phyloP scores from a whole-genome alignment of 1,140 invertebrate genomes.

The Drosophila nigromelanica region DNA sequence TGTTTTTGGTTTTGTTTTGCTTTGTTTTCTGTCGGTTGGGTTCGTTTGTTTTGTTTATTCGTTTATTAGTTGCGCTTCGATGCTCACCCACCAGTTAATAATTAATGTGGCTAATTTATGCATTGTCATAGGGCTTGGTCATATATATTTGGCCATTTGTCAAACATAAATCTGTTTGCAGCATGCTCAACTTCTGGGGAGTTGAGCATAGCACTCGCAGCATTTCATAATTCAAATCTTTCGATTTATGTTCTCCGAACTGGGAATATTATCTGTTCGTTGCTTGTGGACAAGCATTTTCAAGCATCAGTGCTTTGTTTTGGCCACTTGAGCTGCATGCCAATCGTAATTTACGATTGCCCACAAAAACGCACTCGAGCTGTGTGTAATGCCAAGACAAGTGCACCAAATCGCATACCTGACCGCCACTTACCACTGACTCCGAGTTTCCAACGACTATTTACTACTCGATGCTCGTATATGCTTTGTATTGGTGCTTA shows the following conservation, averaged over 20 bases:
- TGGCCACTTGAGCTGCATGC: slow-evolving; percentile 60
- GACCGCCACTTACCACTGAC: not conserved
- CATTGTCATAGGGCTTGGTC: slow-evolving; percentile 54
- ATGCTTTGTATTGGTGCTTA: slow-evolving; percentile 54
- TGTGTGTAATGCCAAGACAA: slow-evolving; percentile 61
- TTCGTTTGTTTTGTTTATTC: slow-evolving; percentile 40
- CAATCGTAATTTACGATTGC: slow-evolving; percentile 65
- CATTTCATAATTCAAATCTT: slow-evolving; percentile 65
- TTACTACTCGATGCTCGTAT: slow-evolving; percentile 6
- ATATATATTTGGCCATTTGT: slow-evolving; percentile 55
- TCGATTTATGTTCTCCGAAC: slow-evolving; percentile 49
- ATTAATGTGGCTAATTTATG: slow-evolving; percentile 69
- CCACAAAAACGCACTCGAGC: slow-evolving; percentile 35
- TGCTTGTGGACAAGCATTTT: slow-evolving; percentile 23
- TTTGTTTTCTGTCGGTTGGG: slow-evolving; percentile 25
- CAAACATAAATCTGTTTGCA: slow-evolving; percentile 59
- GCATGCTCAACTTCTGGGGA: not conserved
- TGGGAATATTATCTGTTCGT: slow-evolving; percentile 30
- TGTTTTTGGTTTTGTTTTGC: slow-evolving; percentile 14
- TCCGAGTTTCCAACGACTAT: not conserved
- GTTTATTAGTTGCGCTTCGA: slow-evolving; percentile 49
- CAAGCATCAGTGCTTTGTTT: slow-evolving; percentile 20
- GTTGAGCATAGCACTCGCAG: not conserved
- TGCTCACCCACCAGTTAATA: slow-evolving; percentile 44
- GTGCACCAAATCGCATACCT: slow-evolving; percentile 37